These are phyloP conservation scores for Nycticryphes semicollaris DNA, from an alignment of 2,113 vertebrate species.

Conservation along the genomic window DNA sequence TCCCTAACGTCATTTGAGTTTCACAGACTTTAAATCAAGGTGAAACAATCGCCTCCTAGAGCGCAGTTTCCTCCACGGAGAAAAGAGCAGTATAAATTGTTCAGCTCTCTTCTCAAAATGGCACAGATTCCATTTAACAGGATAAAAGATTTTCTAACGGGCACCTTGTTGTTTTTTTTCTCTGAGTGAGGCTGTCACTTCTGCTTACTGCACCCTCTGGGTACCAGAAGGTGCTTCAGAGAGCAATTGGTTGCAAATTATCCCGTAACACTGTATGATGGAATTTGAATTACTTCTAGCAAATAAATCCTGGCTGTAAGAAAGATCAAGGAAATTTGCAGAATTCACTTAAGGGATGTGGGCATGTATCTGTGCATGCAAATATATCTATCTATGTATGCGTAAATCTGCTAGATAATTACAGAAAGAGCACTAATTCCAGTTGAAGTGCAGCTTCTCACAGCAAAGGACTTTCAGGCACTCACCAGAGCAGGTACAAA, in stretches of 20 bases:
- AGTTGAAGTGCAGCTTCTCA: not conserved
- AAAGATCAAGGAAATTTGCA: not conserved
- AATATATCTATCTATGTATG: rapidly evolving
- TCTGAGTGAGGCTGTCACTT: not conserved
- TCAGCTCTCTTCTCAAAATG: not conserved
- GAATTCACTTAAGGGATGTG: not conserved
- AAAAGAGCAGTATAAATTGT: not conserved
- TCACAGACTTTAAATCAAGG: not conserved
- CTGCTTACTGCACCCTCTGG: rapidly evolving
- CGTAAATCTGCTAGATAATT: not conserved
- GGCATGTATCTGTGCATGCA: not conserved
- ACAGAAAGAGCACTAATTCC: not conserved
- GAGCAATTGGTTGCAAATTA: not conserved
- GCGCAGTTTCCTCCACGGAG: not conserved
- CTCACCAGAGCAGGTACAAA: constrained; percentile 37
- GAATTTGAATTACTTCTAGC: not conserved
- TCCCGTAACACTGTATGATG: not conserved
- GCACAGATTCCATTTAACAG: not conserved
- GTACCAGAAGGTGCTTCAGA: not conserved
- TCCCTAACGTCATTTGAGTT: rapidly evolving
- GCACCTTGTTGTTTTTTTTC: not conserved
- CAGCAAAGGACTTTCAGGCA: not conserved
- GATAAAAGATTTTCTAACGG: not conserved
- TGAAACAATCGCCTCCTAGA: not conserved
- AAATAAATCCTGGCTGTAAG: not conserved